Conservation (phyloP, 1,140 invertebrate genomes). For the Apocrypta bakeri region DNA sequence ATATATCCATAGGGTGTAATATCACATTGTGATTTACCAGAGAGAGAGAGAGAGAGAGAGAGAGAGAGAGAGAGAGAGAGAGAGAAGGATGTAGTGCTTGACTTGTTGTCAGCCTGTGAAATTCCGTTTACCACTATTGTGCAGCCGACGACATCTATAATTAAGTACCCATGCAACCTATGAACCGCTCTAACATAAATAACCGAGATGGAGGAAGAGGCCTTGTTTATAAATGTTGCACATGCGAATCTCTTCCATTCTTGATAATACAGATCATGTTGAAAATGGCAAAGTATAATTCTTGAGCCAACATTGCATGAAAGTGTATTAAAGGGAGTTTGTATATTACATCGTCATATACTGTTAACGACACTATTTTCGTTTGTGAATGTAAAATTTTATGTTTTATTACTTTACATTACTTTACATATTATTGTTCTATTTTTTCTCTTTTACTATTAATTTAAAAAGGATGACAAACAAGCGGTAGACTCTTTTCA, state of each 20-base stretch:
- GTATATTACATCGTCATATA: too few relatives aligned
- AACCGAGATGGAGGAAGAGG: not conserved
- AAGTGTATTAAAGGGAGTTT: not conserved
- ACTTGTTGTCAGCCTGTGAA: not conserved
- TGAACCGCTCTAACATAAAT: constrained; percentile 9
- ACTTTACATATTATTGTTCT: too few relatives aligned
- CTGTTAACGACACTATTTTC: too few relatives aligned
- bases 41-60: not conserved
- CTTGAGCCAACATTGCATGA: too few relatives aligned
- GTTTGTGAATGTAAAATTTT: too few relatives aligned
- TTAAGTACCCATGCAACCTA: not conserved
- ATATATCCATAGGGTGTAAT: too few relatives aligned
- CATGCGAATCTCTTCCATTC: not conserved
- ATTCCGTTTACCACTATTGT: not conserved
- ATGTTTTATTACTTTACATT: too few relatives aligned
- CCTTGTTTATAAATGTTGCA: not conserved
- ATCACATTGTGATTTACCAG: too few relatives aligned
- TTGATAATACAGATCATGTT: not conserved
- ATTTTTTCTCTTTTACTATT: too few relatives aligned
- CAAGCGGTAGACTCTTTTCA: too few relatives aligned
- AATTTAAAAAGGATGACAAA: too few relatives aligned
- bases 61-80: not conserved
- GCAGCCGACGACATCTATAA: not conserved
- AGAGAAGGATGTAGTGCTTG: too few relatives aligned
- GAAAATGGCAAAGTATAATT: not conserved